A percentile compares a stretch with the other conserved stretches of the same genome.
These are phyloP conservation scores for Anguilla japonica DNA, from an alignment of 2,113 vertebrate species.

Conservation along the genomic window DNA sequence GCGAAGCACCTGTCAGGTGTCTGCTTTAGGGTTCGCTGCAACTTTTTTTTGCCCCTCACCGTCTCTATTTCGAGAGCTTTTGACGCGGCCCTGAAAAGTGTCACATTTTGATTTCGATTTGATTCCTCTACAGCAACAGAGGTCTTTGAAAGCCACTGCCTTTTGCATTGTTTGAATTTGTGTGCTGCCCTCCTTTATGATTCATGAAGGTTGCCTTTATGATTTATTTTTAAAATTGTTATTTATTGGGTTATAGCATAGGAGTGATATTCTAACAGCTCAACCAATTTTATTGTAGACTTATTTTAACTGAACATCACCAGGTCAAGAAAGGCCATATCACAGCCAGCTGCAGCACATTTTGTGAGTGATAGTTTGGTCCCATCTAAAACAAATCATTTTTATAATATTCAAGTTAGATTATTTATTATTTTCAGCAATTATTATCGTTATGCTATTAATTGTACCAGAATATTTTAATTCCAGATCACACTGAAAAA, in stretches of 20 bases:
- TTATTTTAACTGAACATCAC: background rate
- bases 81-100: background rate
- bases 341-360: too few relatives aligned
- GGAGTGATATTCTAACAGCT: background rate
- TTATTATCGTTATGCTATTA: too few relatives aligned
- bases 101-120: background rate
- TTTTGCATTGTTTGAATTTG: background rate
- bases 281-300: background rate
- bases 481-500: too few relatives aligned
- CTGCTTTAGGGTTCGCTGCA: background rate
- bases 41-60: background rate
- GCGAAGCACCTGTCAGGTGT: background rate
- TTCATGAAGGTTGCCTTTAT: too few relatives aligned
- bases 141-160: background rate
- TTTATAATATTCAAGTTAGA: too few relatives aligned
- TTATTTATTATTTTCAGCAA: too few relatives aligned
- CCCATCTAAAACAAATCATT: background rate
- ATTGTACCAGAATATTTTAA: too few relatives aligned
- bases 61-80: too few relatives aligned
- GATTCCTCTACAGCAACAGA: background rate
- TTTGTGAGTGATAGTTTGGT: background rate
- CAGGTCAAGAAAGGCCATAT: background rate
- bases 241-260: too few relatives aligned
- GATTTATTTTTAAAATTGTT: too few relatives aligned
- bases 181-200: background rate